phyloP scores from a whole-genome alignment of 2,888 invertebrate genomes.

The Molorchus minor region DNA sequence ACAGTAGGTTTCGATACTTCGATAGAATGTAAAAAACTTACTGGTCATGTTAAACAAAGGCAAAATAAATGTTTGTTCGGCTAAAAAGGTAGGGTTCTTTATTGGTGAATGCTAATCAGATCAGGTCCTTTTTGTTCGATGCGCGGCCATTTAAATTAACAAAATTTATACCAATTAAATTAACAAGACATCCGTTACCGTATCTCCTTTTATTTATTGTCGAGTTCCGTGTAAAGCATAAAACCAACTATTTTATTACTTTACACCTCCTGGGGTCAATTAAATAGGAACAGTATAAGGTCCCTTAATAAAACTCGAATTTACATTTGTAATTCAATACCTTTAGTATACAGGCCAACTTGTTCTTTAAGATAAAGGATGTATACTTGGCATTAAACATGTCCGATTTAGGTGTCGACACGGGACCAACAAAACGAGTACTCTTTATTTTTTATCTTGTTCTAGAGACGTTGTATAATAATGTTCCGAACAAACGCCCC shows the following conservation, averaged over 20 bases:
- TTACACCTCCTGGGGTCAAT: conserved; percentile 44
- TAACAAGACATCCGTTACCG: conserved; percentile 47
- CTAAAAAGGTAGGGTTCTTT: not conserved
- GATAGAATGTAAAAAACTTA: not conserved
- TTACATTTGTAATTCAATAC: conserved; percentile 47
- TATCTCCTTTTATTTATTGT: conserved; percentile 44
- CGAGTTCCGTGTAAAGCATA: conserved; percentile 33
- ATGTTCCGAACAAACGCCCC: conserved; percentile 37
- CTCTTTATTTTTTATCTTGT: conserved; percentile 26
- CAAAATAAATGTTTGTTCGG: not conserved
- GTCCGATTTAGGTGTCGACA: conserved; percentile 45
- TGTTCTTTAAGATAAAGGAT: conserved; percentile 34
- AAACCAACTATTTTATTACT: conserved; percentile 46
- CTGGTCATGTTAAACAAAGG: not conserved
- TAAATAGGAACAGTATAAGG: conserved; percentile 36
- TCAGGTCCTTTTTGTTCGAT: conserved; percentile 39
- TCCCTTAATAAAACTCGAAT: conserved; percentile 40
- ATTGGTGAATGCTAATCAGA: conserved; percentile 36
- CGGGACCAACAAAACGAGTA: conserved; percentile 34
- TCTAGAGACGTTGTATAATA: conserved; percentile 39
- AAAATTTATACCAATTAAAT: conserved; percentile 48
- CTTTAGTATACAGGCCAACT: conserved; percentile 35
- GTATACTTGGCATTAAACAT: conserved; percentile 42
- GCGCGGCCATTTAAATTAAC: conserved; percentile 46
- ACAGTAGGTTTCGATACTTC: too few species aligned